A percentile compares a stretch with the other conserved stretches of the same genome.
These are phyloP conservation scores for Ganaspis sp. DNA, from an alignment of 1,140 invertebrate genomes.

Conservation along the genomic window DNA sequence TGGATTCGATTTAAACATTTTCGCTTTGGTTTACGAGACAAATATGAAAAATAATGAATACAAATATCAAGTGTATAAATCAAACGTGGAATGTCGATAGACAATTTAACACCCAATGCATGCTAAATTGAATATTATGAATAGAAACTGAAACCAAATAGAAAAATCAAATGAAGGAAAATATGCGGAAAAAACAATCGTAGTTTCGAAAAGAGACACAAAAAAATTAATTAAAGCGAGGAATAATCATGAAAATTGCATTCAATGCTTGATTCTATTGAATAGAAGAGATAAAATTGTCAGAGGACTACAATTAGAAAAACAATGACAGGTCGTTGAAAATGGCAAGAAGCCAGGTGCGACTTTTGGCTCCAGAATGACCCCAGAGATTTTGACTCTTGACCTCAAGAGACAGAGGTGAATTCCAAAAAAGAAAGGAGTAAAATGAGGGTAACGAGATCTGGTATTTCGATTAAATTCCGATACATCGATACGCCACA, in stretches of 20 bases:
- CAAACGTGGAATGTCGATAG: too few relatives aligned
- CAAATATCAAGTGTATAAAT: too few relatives aligned
- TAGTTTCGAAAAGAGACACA: too few relatives aligned
- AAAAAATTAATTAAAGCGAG: too few relatives aligned
- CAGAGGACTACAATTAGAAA: neutral
- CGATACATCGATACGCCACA: slow-evolving; percentile 10
- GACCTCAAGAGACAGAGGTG: neutral
- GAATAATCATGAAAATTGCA: neutral
- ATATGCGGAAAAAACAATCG: too few relatives aligned
- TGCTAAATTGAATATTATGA: too few relatives aligned
- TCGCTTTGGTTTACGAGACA: too few relatives aligned
- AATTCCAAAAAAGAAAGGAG: neutral
- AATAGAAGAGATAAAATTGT: neutral
- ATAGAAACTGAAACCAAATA: too few relatives aligned
- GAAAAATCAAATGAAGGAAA: too few relatives aligned
- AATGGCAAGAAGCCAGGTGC: slow-evolving; percentile 13
- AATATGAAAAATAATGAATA: too few relatives aligned
- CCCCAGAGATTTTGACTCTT: slow-evolving; percentile 3
- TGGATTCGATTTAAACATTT: too few relatives aligned
- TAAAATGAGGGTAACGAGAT: neutral
- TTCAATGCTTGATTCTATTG: neutral
- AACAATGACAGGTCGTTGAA: neutral
- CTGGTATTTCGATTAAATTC: slow-evolving; percentile 21
- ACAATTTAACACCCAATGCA: too few relatives aligned
- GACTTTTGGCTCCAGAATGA: neutral